Percentiles rank a stretch among this genome's conserved stretches.
phyloP scores from a whole-genome alignment of 53 echinoderm and acorn worm species.

The Pentamera pediparva region DNA sequence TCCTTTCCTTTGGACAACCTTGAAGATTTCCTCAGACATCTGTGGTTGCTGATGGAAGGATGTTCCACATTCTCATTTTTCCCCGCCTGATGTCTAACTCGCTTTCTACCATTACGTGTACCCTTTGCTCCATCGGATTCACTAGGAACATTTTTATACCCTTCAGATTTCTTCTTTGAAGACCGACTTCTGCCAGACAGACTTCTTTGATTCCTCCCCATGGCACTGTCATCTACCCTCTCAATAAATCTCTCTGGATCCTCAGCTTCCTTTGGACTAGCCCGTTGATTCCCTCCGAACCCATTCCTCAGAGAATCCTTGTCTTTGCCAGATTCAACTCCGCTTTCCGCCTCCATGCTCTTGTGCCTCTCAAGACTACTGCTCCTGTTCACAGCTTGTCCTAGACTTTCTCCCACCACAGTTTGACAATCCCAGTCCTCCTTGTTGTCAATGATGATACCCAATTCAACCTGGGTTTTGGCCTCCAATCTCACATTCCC shows the following conservation, averaged over 20 bases:
- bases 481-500: neutral
- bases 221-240: neutral
- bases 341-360: neutral
- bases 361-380: neutral
- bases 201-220: neutral
- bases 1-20: neutral
- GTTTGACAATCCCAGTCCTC: neutral
- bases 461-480: neutral
- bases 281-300: neutral
- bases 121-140: neutral
- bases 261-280: neutral
- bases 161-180: no score
- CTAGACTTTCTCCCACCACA: neutral
- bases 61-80: no score
- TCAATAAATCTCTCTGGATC: neutral
- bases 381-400: neutral
- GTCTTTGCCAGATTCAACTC: neutral
- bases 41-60: no score
- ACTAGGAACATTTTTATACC: neutral
- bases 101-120: neutral
- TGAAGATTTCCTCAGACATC: slow-evolving; percentile 8
- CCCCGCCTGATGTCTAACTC: neutral
- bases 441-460: neutral
- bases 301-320: neutral
- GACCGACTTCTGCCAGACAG: no score